phyloP scores from a whole-genome alignment of 2,797 vertebrate genomes.

The Pterois miles region DNA sequence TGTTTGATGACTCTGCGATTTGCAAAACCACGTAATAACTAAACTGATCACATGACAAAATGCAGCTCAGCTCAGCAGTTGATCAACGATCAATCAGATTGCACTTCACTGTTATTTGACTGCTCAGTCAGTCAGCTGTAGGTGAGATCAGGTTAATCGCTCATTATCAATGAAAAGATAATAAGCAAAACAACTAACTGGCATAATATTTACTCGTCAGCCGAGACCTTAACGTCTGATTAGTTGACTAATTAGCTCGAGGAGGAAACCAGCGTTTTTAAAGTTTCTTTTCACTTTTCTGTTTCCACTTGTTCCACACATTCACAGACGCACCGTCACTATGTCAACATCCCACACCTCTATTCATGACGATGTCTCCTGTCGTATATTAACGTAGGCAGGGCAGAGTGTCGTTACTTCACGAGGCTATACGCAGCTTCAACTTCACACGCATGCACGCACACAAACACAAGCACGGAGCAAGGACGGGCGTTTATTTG shows the following conservation, averaged over 20 bases:
- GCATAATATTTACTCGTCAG: background rate
- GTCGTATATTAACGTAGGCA: background rate
- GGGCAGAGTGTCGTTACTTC: conserved; percentile 29
- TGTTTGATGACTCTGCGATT: background rate
- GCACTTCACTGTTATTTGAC: background rate
- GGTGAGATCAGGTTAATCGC: background rate
- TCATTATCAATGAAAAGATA: background rate
- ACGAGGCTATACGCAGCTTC: conserved; percentile 36
- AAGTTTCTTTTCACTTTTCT: background rate
- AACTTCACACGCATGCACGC: background rate
- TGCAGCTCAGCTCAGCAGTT: conserved; percentile 5
- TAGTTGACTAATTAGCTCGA: background rate
- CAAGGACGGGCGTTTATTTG: conserved; percentile 36
- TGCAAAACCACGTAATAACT: background rate
- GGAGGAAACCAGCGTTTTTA: background rate
- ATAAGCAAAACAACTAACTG: background rate
- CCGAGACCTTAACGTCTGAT: background rate
- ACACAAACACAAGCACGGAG: background rate
- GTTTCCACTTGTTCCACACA: conserved; percentile 12
- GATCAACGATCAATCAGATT: background rate
- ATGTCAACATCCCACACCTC: conserved; percentile 17
- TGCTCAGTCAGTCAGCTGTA: background rate
- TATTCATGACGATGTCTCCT: conserved; percentile 29
- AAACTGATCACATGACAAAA: background rate
- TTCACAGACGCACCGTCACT: conserved; percentile 16